Base-by-base conservation (phyloP, 2,113 vertebrate species). In the Gallinago jamesoni region DNA sequence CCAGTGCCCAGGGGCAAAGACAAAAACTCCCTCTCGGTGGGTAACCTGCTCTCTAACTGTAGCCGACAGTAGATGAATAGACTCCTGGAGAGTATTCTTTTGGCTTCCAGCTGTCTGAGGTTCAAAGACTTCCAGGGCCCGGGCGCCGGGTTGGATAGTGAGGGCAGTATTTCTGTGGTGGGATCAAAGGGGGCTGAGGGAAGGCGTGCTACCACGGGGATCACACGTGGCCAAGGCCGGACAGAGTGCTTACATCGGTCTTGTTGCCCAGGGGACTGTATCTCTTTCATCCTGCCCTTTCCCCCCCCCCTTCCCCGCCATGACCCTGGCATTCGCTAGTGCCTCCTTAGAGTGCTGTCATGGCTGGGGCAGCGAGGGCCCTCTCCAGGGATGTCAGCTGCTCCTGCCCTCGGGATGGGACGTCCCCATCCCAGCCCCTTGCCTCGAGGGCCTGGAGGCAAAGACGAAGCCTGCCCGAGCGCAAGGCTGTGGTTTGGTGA, bases 131-230 rank as follows among this genome's bases (percentile, higher is more conserved):
- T 89, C 60, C 72, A 14, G 37, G 68, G 63, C 52, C 75, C 2
- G 4, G 64, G 52, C 16, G 1, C 76, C 5, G 2, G 14, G 53
- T 0, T 68, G 82, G 35, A n/a, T 22, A 37, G 70, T 1, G 18
- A 73, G 70, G 70, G 24, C 62, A n/a, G 30, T 48, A 25, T 83
- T 90, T 90, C 39, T 14, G 81, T 6, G 27, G 53, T 28, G 52
- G 55, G 66, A 78, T 78, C 55, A 92, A 84, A 89, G 56, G 80
- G 68, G 70, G 66, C n/a, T 4, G 15, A 81, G 52, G 53, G 30
- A 62, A 53, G 57, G 27, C 50, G 5, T n/a, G 67, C 82, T 56
- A 12, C 66, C 48, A 21, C 3, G 3, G 56, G 78, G 20, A 73
- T 90, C 63, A 22, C 76, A 90, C 9, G 63, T 1, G 6, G 79